Base-by-base conservation (phyloP, 2,113 vertebrate genomes). In the Muscicapa adusta region DNA sequence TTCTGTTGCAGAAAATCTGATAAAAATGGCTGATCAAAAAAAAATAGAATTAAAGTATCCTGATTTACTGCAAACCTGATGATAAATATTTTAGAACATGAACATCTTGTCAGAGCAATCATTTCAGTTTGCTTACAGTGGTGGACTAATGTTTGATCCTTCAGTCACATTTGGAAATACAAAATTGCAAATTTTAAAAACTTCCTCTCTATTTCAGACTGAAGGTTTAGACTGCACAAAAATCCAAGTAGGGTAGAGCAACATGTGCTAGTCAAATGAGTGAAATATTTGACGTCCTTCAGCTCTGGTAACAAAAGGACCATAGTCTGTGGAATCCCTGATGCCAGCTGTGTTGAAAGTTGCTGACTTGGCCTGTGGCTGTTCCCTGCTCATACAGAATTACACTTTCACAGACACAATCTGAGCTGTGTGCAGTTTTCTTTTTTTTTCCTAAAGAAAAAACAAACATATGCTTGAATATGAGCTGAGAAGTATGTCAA, bases 291-390 rank as follows among this genome's bases (percentile, higher is more conserved):
- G 47, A 91, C 18, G 26, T 91, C 74, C 71, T 85, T 82, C 74
- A 66, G 74, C 54, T 34, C 63, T 74, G 48, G 60, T 91, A 90
- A 96, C 90, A 94, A 96, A 94, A 95, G 75, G 61, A 26, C 67
- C 43, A 51, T 7, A 90, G 93, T 90, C 47, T 91, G 78, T 82
- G 82, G 67, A 80, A 86, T 91, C 79, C 67, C 91, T 79, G 53
- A 48, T 67, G 88, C 88, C 85, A 89, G 71, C 71, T 91, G 82
- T 56, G 65, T 61, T 71, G 43, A 40, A 88, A 86, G 88, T 87
- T 92, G 87, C 84, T 95, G 91, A 92, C 77, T 88, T 89, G 70
- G 95, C 78, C 75, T 45, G 57, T 84, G 87, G 58, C 80, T 71
- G 40, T 63, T 84, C 1, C 3, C 81, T 70, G 50, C 67, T 89